Evolutionary conservation across 1,140 invertebrate species (phyloP).

Genomic region (Trichogramma pretiosum): DNA sequence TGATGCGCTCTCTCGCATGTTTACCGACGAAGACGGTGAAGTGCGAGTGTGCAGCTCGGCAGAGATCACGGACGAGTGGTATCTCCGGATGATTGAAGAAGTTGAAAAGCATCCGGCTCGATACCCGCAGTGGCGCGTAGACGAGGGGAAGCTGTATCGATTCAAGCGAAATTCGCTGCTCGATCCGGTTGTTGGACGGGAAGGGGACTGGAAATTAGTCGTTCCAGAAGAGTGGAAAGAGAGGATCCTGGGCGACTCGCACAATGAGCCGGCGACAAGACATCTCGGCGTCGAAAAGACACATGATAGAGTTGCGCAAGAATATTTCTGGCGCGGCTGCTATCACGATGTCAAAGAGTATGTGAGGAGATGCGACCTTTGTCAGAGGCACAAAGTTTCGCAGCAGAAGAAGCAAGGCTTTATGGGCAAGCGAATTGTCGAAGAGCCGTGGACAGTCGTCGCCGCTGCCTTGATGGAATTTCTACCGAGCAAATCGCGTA

Average conservation of each 20-base stretch:
- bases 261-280: conserved; percentile 18
- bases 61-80: neutral
- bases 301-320: neutral
- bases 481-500: neutral
- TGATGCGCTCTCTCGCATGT: too few relatives aligned
- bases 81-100: neutral
- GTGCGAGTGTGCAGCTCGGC: too few relatives aligned
- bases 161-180: conserved; percentile 2
- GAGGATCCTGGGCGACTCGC: conserved; percentile 18
- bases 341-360: neutral
- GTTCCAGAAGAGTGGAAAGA: neutral
- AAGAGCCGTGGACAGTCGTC: too few relatives aligned
- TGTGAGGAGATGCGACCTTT: conserved; percentile 3
- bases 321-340: conserved; percentile 18
- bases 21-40: too few relatives aligned
- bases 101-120: neutral
- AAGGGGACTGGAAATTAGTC: conserved; percentile 6
- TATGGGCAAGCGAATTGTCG: too few relatives aligned
- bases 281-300: conserved; percentile 26
- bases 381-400: conserved; percentile 9
- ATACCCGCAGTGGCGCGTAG: conserved; percentile 5
- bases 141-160: neutral
- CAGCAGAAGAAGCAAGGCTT: too few relatives aligned
- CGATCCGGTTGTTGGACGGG: neutral
- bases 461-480: too few relatives aligned